Conservation (phyloP, 2,113 vertebrate species). For the Scomber scombrus region DNA sequence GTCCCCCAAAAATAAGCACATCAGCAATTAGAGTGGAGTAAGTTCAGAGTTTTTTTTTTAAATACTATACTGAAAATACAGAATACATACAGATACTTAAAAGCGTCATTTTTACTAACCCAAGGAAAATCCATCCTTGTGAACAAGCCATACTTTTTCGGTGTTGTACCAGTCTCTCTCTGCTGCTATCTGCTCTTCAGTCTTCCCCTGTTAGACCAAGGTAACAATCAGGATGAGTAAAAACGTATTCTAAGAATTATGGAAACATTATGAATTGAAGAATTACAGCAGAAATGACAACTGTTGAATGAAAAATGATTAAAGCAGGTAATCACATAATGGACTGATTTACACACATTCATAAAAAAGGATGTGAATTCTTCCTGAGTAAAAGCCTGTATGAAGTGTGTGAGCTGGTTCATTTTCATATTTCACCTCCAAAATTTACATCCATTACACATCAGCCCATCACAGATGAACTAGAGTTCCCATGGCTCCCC, state of each 20-base stretch:
- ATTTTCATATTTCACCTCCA: slow-evolving; percentile 16
- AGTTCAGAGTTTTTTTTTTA: background rate
- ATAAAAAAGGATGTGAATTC: slow-evolving; percentile 3
- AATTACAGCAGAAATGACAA: background rate
- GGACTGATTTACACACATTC: background rate
- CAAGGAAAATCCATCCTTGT: slow-evolving; percentile 96
- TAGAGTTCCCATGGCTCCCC: slow-evolving; percentile 1
- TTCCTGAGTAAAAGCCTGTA: background rate
- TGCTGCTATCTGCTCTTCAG: slow-evolving; percentile 91
- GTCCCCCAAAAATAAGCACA: no score
- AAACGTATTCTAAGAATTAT: background rate
- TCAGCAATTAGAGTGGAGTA: no score
- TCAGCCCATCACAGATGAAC: slow-evolving; percentile 5
- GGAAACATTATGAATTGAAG: background rate
- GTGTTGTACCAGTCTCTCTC: slow-evolving; percentile 95
- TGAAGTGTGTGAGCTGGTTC: background rate
- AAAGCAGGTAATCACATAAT: background rate
- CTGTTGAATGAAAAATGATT: background rate
- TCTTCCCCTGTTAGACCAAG: slow-evolving; percentile 87
- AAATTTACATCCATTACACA: slow-evolving; percentile 18
- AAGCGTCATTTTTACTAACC: slow-evolving; percentile 81
- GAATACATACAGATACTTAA: background rate
- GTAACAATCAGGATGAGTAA: slow-evolving; percentile 6
- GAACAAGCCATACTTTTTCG: slow-evolving; percentile 97
- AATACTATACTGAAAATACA: background rate